These are phyloP conservation scores for Tenthredo distinguenda DNA, from an alignment of 2,888 invertebrate species.

Conservation along the genomic window DNA sequence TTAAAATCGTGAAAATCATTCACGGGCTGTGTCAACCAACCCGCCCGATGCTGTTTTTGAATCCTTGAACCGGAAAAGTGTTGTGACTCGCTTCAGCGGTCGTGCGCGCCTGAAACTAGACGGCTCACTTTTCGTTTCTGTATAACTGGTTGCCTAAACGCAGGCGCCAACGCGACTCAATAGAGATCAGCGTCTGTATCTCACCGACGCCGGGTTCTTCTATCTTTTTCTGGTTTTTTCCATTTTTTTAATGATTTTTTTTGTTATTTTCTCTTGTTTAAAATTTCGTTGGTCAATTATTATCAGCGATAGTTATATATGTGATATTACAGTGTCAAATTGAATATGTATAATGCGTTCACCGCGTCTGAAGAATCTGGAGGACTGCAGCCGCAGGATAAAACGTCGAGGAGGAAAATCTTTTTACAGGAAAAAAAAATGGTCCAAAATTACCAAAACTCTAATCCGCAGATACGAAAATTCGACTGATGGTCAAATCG, in stretches of 20 bases:
- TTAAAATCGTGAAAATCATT: no score
- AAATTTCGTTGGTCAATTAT: background rate
- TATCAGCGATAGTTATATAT: background rate
- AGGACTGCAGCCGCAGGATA: background rate
- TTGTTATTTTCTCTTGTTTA: background rate
- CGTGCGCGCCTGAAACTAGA: no score
- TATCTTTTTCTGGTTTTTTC: no score
- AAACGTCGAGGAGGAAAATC: background rate
- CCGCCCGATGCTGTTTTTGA: no score
- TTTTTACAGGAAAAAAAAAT: background rate
- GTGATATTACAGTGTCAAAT: background rate
- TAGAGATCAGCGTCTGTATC: no score
- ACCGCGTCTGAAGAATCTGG: background rate
- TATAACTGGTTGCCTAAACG: no score
- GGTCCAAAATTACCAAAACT: background rate
- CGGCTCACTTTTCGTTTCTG: no score
- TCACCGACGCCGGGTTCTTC: no score
- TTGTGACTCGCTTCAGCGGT: no score
- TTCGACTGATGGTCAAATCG: background rate
- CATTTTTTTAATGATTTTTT: background rate
- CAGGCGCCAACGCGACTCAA: no score
- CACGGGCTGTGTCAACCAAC: no score
- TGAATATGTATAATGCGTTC: slow-evolving; percentile 19
- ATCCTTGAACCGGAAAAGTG: no score
- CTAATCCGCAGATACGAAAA: background rate